Conservation (phyloP, 1,140 invertebrate species). For the Centruroides sculpturatus region DNA sequence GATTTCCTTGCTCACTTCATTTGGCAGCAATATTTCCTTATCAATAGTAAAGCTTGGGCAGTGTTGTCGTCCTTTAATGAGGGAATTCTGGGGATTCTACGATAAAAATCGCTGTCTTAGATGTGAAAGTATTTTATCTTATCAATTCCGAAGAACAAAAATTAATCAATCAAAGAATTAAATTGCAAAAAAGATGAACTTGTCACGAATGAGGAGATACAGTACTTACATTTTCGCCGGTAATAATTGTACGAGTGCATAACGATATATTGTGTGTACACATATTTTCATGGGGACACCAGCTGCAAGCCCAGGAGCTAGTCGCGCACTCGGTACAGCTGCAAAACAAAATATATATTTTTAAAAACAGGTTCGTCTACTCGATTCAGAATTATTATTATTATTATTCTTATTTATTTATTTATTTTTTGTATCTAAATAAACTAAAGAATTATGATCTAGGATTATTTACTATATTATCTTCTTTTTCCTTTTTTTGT, state of each 20-base stretch:
- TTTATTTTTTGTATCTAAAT: no score
- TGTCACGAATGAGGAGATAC: neutral
- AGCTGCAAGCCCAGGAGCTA: slow-evolving; percentile 80
- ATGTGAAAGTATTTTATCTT: neutral
- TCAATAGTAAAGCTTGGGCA: slow-evolving; percentile 20
- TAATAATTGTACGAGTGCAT: slow-evolving; percentile 67
- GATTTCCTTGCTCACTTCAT: slow-evolving; percentile 76
- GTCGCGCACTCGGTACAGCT: slow-evolving; percentile 64
- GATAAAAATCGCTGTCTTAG: neutral
- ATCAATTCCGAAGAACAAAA: neutral
- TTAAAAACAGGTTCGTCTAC: no score
- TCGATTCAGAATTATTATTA: no score
- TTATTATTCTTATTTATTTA: no score
- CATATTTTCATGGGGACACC: slow-evolving; percentile 90
- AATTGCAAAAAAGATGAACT: neutral
- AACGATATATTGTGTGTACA: slow-evolving; percentile 73
- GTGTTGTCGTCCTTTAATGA: slow-evolving; percentile 18
- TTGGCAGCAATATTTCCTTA: slow-evolving; percentile 59
- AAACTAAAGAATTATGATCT: no score
- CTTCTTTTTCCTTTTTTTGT: no score
- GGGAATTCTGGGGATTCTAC: slow-evolving; percentile 13
- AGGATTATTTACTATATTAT: no score
- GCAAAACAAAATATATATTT: neutral
- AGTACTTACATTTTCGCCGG: slow-evolving; percentile 40
- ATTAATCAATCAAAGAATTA: slow-evolving; percentile 1